Percentiles rank a stretch among this genome's conserved stretches.
phyloP scores from a whole-genome alignment of 1,140 invertebrate genomes.

The Vollenhovia emeryi region DNA sequence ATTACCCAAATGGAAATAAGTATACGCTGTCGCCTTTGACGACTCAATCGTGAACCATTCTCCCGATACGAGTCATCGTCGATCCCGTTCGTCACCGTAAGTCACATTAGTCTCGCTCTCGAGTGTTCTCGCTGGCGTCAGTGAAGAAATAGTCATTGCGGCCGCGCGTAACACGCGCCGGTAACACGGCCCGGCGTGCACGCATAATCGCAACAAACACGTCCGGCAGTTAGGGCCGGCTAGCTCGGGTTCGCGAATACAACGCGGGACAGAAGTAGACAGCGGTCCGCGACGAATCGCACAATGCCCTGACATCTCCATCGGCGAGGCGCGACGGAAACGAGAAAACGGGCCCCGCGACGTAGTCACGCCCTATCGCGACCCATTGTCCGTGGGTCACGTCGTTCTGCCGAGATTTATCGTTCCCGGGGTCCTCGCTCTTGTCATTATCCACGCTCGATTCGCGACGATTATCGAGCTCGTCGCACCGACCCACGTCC shows the following conservation, averaged over 20 bases:
- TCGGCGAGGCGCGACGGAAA: conserved; percentile 68
- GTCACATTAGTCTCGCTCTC: conserved; percentile 55
- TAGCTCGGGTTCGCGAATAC: background rate
- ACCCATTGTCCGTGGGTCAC: conserved; percentile 60
- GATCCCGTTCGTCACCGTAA: conserved; percentile 35
- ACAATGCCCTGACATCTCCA: conserved; percentile 83
- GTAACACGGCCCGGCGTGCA: background rate
- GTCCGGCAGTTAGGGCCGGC: conserved; percentile 31
- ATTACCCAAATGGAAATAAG: background rate
- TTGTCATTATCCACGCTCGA: conserved; percentile 83
- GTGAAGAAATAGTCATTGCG: conserved; percentile 70
- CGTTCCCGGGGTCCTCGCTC: conserved; percentile 72
- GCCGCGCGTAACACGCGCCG: conserved; percentile 57
- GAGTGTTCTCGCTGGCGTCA: conserved; percentile 30
- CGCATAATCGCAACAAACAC: conserved; percentile 57
- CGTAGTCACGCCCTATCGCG: conserved; percentile 69
- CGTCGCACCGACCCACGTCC: background rate
- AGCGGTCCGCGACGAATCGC: conserved; percentile 81
- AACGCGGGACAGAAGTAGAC: conserved; percentile 66
- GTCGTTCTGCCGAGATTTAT: conserved; percentile 79
- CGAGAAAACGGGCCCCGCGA: conserved; percentile 41
- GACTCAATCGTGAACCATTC: conserved; percentile 10
- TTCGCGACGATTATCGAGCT: conserved; percentile 69
- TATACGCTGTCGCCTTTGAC: background rate
- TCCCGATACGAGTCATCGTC: conserved; percentile 44